A percentile compares a stretch with the other conserved stretches of the same genome.
These are phyloP conservation scores for Thamnophis elegans DNA, from an alignment of 2,797 vertebrate genomes.

Conservation along the genomic window DNA sequence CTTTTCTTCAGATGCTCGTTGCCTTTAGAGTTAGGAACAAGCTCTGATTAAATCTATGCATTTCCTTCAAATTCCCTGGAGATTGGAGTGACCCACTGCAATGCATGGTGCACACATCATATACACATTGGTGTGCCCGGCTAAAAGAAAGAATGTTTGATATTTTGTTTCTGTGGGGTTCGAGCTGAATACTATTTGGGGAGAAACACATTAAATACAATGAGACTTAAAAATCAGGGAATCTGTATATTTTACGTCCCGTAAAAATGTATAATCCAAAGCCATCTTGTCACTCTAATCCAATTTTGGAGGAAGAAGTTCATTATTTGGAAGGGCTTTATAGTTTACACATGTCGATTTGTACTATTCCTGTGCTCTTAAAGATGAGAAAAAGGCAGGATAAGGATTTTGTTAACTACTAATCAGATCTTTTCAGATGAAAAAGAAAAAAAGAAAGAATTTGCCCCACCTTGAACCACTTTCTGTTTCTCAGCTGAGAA, in stretches of 20 bases:
- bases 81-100: constrained; percentile 1
- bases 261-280: not conserved
- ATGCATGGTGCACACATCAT: not conserved
- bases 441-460: constrained; percentile 44
- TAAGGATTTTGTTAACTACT: constrained; percentile 49
- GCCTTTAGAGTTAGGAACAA: not conserved
- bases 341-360: not conserved
- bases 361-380: not conserved
- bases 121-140: not conserved
- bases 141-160: not conserved
- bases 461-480: constrained; percentile 50
- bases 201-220: not conserved
- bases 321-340: not conserved
- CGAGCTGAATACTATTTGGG: not conserved
- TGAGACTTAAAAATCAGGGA: not conserved
- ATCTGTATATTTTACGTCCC: not conserved
- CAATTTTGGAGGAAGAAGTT: not conserved
- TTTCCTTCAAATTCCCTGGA: not conserved
- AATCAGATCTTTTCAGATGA: constrained; percentile 22
- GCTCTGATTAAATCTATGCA: not conserved
- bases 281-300: not conserved
- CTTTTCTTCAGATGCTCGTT: not conserved
- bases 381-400: constrained; percentile 15
- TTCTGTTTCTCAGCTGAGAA: constrained; percentile 52
- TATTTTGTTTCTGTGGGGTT: not conserved